A percentile compares a stretch with the other conserved stretches of the same genome.
These are phyloP conservation scores for Micrastur ruficollis DNA, from an alignment of 2,797 vertebrate genomes.

Conservation along the genomic window DNA sequence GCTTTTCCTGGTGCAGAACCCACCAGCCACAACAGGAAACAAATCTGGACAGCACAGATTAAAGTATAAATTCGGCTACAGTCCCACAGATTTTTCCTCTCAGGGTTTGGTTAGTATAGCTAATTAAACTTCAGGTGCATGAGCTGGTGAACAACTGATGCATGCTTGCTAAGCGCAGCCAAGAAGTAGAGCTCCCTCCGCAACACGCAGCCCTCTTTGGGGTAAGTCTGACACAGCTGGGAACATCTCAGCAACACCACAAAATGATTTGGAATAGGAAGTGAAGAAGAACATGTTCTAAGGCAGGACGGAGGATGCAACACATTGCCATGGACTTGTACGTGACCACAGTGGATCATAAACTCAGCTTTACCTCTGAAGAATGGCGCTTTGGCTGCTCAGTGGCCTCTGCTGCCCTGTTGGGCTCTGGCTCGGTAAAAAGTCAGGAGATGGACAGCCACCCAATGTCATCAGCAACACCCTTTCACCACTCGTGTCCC, in stretches of 20 bases:
- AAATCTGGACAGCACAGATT: neutral
- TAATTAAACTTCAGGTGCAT: neutral
- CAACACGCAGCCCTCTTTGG: neutral
- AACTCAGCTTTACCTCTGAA: neutral
- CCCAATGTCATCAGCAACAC: neutral
- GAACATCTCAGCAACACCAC: neutral
- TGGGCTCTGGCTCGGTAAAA: accelerated
- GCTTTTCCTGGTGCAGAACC: neutral
- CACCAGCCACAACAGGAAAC: neutral
- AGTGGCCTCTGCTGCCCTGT: neutral
- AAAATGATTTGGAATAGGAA: neutral
- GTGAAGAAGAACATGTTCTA: neutral
- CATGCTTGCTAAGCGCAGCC: neutral
- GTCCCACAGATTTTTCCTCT: neutral
- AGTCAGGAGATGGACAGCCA: neutral
- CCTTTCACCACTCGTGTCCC: neutral
- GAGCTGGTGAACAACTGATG: neutral
- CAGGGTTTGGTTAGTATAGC: neutral
- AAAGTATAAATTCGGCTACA: neutral
- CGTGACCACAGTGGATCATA: neutral
- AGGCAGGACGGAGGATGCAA: neutral
- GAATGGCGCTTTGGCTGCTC: neutral
- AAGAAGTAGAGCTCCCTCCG: neutral
- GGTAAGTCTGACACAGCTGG: neutral
- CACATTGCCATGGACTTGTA: neutral